Evolutionary conservation across 2,113 vertebrate species (phyloP), one percentile per base, ranked within the genome.

Genomic region (cattle (Bos taurus)): DNA sequence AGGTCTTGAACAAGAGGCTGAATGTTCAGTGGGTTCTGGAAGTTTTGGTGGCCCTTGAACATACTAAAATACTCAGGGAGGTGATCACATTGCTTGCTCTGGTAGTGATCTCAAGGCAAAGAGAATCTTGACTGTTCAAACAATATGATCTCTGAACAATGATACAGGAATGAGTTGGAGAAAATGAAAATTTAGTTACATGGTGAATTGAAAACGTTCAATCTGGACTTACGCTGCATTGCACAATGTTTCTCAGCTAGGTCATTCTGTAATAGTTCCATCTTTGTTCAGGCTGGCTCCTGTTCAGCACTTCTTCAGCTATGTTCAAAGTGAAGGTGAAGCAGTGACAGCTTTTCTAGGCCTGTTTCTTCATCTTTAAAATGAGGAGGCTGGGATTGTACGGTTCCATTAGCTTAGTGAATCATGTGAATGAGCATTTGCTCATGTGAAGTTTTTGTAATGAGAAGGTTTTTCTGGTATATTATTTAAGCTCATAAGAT

Each of bases 341-440:
- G 46, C 26, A 74, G 11, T 50, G 56, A 77, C 23, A 36, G 50
- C 9, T 74, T 78, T 91, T 48, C 9, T 56, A n/a, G 48, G 36
- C 43, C 46, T 97, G 23, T 93, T 97, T 93, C 46, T 83, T 88
- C 17, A 57, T 89, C 56, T 82, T 93, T 30, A 90, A 90, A 90
- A 91, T 30, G 28, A 90, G 30, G 26, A 56, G 10, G 17, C 46
- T 86, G 52, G 16, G 33, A 46, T 85, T 71, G 67, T 25, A 50
- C 4, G 19, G 57, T 77, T 86, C 40, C 13, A 23, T 88, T 88
- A 74, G 28, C 23, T 85, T 57, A 33, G 52, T 86, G n/a, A 50
- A 33, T 89, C 40, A 13, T 21, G 23, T 17, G 48, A 25, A n/a
- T 84, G 4, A 83, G 40, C 30, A 40, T 78, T 87, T 71, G 62